Evolutionary conservation across 2,888 invertebrate species (phyloP), one percentile per base, ranked within the genome.

Genomic region (Galerucella calmariensis): DNA sequence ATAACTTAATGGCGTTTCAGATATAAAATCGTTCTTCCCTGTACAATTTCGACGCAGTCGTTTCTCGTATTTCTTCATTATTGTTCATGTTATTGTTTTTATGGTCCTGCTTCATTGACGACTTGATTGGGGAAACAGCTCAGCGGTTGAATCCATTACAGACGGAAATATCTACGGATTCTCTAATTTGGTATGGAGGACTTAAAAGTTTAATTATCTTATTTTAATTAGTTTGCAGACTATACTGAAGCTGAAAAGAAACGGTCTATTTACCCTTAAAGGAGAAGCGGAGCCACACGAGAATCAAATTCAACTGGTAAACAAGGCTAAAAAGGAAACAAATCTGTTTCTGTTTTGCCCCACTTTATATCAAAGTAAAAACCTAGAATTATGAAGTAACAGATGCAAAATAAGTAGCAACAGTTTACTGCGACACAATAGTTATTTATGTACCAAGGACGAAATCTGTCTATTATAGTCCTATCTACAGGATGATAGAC

Each of bases 21-120:
- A 41, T 41, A 41, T 53, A n/a, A 56, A 16, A 16, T 16, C 9
- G 56, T 56, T 16, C 16, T 56, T 9, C 56, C 16, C 56, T 56
- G 56, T 56, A 56, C 16, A 56, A 20, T 56, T 16, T 56, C 11
- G 46, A 12, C 46, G 11, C 12, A 46, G 46, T 12, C 16, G 9
- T 6, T 1, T 16, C 16, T 16, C 16, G 20, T 2, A 56, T 20
- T 20, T 56, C 11, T 20, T 10, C n/a, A 53, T 53, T 53, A 53
- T 53, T 53, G 53, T 16, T 53, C 53, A n/a, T n/a, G 10, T 56
- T 56, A 56, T 56, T 56, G 56, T 56, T 56, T 56, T 56, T 56
- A 56, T 56, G 20, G 3, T 20, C 56, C 10, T 9, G 20, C 56
- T 56, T 56, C 10, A 56, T 56, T 56, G 56, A 2, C 20, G n/a